Evolutionary conservation across 1,140 invertebrate genomes (phyloP).

Genomic region (Onthophagus taurus): DNA sequence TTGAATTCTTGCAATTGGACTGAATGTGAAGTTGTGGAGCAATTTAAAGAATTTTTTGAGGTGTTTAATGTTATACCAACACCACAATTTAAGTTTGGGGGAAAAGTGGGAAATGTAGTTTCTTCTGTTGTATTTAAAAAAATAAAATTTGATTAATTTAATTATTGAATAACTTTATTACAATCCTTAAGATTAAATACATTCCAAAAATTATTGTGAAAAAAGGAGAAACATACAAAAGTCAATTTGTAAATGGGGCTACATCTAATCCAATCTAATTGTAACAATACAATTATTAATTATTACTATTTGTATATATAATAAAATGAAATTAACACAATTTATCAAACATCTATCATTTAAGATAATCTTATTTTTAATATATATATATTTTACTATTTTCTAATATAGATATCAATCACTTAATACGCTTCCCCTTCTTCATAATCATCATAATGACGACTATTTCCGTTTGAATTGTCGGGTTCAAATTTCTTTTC

Average conservation of each 20-base stretch:
- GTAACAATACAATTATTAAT: too few species aligned
- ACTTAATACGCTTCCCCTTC: constrained; percentile 37
- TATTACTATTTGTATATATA: too few species aligned
- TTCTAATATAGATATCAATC: constrained; percentile 38
- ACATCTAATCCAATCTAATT: too few species aligned
- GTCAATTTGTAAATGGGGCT: too few species aligned
- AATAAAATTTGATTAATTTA: too few species aligned
- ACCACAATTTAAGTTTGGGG: constrained; percentile 75
- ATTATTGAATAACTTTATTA: too few species aligned
- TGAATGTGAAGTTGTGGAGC: constrained; percentile 62
- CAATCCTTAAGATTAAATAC: too few species aligned
- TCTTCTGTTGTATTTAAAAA: constrained; percentile 67
- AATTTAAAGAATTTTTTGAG: constrained; percentile 59
- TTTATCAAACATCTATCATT: too few species aligned
- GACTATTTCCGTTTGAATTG: constrained; percentile 26
- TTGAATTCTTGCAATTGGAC: constrained; percentile 96
- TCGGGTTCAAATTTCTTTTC: constrained; percentile 53
- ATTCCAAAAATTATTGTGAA: too few species aligned
- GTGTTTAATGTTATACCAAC: constrained; percentile 58
- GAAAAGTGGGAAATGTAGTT: constrained; percentile 67
- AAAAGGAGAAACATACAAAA: too few species aligned
- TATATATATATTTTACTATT: constrained; percentile 24
- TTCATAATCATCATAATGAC: constrained; percentile 34
- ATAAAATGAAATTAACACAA: too few species aligned
- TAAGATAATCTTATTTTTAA: constrained; percentile 19